Evolutionary conservation across 2,113 vertebrate species (phyloP).

Genomic region (Procavia capensis): DNA sequence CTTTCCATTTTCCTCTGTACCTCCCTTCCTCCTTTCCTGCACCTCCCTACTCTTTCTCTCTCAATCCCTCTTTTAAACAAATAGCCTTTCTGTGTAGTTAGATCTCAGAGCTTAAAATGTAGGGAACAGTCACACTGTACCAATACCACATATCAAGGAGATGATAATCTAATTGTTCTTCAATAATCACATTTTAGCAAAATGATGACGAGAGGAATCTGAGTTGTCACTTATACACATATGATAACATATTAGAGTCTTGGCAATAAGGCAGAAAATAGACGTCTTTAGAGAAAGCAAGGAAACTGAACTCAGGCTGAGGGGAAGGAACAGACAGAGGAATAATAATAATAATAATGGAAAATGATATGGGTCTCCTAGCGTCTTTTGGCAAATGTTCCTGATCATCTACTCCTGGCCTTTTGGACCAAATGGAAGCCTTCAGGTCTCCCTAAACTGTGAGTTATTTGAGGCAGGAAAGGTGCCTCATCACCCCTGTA

Average conservation of each 20-base stretch:
- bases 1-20: neutral
- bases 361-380: neutral
- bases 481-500: neutral
- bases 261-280: neutral
- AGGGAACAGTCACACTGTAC: slow-evolving; percentile 42
- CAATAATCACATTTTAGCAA: slow-evolving; percentile 55
- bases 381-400: slow-evolving; percentile 30
- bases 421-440: neutral
- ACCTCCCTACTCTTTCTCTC: neutral
- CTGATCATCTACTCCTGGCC: neutral
- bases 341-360: neutral
- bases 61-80: neutral
- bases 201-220: slow-evolving; percentile 42
- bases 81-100: neutral
- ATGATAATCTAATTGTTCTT: slow-evolving; percentile 45
- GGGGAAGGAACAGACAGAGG: neutral
- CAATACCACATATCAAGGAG: neutral
- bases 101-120: slow-evolving; percentile 22
- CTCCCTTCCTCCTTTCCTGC: neutral
- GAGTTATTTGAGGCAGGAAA: neutral
- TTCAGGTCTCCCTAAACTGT: neutral
- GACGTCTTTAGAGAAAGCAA: neutral
- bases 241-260: neutral
- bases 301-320: neutral
- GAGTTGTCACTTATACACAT: neutral